Percentiles rank a stretch among this genome's conserved stretches.
Conservation (phyloP, 1,140 invertebrate species). For the Nylanderia fulva region DNA sequence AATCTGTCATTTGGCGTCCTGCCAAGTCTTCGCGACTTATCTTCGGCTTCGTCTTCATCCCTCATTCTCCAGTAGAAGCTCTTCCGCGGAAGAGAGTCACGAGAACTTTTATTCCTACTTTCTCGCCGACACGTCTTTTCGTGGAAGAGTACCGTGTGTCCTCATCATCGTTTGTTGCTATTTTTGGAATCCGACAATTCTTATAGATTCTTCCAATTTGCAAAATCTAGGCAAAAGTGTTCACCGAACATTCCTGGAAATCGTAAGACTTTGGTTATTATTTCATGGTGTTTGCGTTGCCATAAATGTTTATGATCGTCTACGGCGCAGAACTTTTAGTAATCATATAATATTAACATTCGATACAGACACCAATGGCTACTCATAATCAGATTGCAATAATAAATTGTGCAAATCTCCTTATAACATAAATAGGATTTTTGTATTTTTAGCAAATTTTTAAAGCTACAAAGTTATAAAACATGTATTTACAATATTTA, state of each 20-base stretch:
- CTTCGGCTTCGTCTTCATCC: conserved; percentile 67
- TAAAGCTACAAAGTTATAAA: not conserved
- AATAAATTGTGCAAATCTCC: not conserved
- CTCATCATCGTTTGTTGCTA: conserved; percentile 9
- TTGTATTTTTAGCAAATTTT: not conserved
- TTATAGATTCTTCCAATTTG: conserved; percentile 16
- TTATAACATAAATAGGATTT: too few species aligned
- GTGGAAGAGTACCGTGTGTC: conserved; percentile 15
- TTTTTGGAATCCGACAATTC: conserved; percentile 29
- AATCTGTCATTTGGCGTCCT: conserved; percentile 72
- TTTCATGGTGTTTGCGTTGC: not conserved
- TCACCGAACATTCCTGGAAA: not conserved
- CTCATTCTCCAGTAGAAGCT: conserved; percentile 64
- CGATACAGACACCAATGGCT: not conserved
- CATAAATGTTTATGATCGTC: not conserved
- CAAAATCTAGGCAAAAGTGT: not conserved
- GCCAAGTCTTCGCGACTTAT: conserved; percentile 73
- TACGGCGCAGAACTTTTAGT: not conserved
- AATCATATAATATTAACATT: not conserved
- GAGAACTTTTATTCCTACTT: conserved; percentile 48
- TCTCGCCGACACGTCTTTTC: conserved; percentile 10
- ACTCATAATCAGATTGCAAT: not conserved
- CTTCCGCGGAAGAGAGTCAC: conserved; percentile 55
- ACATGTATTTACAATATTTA: not conserved
- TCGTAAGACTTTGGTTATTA: conserved; percentile 31